A percentile compares a stretch with the other conserved stretches of the same genome.
Conservation (phyloP, 2,113 vertebrate genomes). For the Eclectus roratus region DNA sequence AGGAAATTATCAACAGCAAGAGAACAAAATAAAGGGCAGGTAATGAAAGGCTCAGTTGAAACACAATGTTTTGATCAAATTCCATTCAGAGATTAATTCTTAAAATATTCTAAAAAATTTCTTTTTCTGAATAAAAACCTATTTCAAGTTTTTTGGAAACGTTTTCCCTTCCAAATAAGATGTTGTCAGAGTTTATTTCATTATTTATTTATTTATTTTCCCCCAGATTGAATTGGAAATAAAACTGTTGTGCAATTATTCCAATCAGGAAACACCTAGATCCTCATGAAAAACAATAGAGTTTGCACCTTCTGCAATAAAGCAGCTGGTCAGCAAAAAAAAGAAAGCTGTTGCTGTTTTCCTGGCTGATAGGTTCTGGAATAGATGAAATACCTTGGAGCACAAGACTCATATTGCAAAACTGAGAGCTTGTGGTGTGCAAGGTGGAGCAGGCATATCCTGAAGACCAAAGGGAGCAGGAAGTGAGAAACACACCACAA, state of each 20-base stretch:
- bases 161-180: not conserved
- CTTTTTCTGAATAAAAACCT: not conserved
- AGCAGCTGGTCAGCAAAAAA: not conserved
- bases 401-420: not conserved
- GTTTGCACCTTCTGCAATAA: not conserved
- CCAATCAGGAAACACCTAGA: not conserved
- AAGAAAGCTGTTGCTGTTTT: not conserved
- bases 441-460: not conserved
- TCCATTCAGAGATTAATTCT: slow-evolving; percentile 13
- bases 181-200: not conserved
- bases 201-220: not conserved
- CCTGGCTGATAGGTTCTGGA: not conserved
- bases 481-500: not conserved
- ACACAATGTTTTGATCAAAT: slow-evolving; percentile 17
- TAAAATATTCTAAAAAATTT: not conserved
- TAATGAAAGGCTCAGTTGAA: slow-evolving; percentile 32
- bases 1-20: slow-evolving; percentile 59
- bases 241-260: not conserved
- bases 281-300: not conserved
- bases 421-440: not conserved
- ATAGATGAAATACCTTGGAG: not conserved
- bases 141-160: not conserved
- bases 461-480: not conserved
- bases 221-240: not conserved
- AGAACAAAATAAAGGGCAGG: slow-evolving; percentile 33